These are phyloP conservation scores for Campoplex nolae DNA, from an alignment of 2,888 invertebrate species.

Conservation along the genomic window DNA sequence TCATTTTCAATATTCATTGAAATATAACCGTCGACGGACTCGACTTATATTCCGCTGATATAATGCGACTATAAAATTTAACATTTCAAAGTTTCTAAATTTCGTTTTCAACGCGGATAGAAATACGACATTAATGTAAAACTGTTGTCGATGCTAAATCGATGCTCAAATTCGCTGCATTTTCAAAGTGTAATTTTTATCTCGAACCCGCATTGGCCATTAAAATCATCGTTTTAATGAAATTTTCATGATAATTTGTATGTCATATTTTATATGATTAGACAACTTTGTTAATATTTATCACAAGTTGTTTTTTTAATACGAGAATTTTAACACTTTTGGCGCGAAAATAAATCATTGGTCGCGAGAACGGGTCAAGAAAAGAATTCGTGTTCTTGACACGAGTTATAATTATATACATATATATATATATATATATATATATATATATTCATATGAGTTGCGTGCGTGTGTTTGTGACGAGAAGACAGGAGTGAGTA, in stretches of 20 bases:
- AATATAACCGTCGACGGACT: background rate
- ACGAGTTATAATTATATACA: conserved; percentile 19
- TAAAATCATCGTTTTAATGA: too few relatives aligned
- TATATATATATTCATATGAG: background rate
- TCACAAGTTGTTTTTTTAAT: background rate
- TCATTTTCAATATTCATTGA: background rate
- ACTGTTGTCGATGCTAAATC: background rate
- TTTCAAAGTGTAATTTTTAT: background rate
- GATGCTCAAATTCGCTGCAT: background rate
- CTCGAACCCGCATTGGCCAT: background rate
- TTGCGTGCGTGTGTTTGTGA: background rate
- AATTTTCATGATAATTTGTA: background rate
- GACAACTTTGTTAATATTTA: background rate
- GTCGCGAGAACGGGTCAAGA: conserved; percentile 6
- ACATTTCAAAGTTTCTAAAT: background rate
- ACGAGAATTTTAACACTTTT: conserved; percentile 4
- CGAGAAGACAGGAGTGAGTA: conserved; percentile 46
- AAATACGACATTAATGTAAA: too few relatives aligned
- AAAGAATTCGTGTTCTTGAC: conserved; percentile 45
- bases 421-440: background rate
- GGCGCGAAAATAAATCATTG: conserved; percentile 29
- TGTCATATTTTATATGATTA: background rate
- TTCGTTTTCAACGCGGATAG: too few relatives aligned
- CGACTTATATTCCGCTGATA: background rate
- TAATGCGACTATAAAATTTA: background rate